phyloP scores from a whole-genome alignment of 2,113 vertebrate species.

The Gasterosteus nipponicus region DNA sequence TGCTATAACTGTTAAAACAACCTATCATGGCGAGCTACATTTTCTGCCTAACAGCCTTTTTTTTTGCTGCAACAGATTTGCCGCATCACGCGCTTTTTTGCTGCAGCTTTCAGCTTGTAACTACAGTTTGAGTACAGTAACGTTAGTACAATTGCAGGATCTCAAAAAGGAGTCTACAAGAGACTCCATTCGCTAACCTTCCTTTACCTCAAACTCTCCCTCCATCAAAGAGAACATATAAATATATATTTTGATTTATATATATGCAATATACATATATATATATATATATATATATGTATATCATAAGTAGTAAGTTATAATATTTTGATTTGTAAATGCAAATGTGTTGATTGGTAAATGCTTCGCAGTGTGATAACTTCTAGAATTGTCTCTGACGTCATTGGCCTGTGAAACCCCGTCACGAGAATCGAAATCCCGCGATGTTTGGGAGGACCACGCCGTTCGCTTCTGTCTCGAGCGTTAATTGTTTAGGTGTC shows the following conservation, averaged over 20 bases:
- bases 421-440: constrained; percentile 46
- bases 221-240: no score
- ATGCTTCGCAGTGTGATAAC: neutral
- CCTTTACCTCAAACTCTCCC: neutral
- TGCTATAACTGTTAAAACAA: neutral
- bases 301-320: no score
- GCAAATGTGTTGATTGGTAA: no score
- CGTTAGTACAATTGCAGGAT: neutral
- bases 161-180: no score
- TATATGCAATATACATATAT: no score
- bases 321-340: no score
- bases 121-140: no score
- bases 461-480: neutral
- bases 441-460: constrained; percentile 44
- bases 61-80: neutral
- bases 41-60: neutral
- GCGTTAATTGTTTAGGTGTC: constrained; percentile 57
- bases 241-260: no score
- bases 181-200: no score
- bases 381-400: constrained; percentile 46
- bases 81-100: no score
- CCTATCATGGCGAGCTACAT: neutral
- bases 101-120: no score
- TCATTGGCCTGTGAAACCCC: neutral
- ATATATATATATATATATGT: no score